Percentiles rank a stretch among this genome's conserved stretches.
Conservation (phyloP, 2,113 vertebrate species). For the Tenebrosternarchus preto region DNA sequence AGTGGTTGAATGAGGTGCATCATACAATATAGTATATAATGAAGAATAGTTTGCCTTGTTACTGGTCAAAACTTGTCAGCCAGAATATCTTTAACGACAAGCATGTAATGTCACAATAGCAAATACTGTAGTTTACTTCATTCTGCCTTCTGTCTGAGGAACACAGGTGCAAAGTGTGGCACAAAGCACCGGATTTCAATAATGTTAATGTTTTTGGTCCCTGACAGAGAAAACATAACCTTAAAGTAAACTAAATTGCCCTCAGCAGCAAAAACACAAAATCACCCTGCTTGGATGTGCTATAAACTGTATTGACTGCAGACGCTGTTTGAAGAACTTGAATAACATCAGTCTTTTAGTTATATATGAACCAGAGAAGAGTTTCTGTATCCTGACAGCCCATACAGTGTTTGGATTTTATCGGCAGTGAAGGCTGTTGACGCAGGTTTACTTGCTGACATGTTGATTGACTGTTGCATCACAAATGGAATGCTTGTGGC, state of each 20-base stretch:
- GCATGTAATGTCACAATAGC: background rate
- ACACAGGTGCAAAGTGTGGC: no score
- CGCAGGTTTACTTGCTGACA: conserved; percentile 6
- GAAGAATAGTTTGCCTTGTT: background rate
- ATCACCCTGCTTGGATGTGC: background rate
- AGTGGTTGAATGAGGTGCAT: no score
- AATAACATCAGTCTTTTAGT: background rate
- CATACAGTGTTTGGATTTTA: conserved; percentile 8
- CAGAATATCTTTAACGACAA: background rate
- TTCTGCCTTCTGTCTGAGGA: background rate
- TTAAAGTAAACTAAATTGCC: no score
- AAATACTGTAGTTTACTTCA: background rate
- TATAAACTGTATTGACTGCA: background rate
- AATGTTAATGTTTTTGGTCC: no score
- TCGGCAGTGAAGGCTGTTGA: conserved; percentile 17
- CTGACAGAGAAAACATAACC: no score
- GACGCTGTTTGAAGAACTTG: background rate
- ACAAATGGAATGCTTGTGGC: conserved; percentile 30
- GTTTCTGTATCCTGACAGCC: conserved; percentile 9
- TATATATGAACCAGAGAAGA: background rate
- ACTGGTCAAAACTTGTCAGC: background rate
- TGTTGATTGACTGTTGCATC: conserved; percentile 38
- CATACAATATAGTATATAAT: background rate
- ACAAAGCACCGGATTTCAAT: no score
- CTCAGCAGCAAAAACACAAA: background rate